Base-by-base conservation (phyloP, 2,888 invertebrate species). In the Acholoe squamosa region DNA sequence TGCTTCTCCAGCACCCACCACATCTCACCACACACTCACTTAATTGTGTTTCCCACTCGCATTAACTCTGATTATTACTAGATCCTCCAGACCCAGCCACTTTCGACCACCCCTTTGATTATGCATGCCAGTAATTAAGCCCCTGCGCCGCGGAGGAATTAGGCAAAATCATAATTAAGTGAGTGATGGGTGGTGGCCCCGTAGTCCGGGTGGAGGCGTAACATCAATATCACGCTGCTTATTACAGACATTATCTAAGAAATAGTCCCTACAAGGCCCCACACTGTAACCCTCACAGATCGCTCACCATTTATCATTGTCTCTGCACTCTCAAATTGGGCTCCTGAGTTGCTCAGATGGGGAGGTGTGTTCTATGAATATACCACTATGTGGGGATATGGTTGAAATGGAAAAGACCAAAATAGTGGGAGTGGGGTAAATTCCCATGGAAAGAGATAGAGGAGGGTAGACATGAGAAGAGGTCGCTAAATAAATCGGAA, bases 91-190 rank as follows among this genome's bases (percentile, higher is more conserved):
- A 22, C 54, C 19, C 54, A 16, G 31, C 28, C 86, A 86, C 86
- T 86, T 86, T 28, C 86, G 54, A 52, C 56, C 86, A 54, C 56
- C 86, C 86, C 54, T 86, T 86, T 86, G 86, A 86, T 86, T 86
- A 86, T 86, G 86, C 86, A 22, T n/a, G 54, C 86, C 54, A 25
- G 31, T 86, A 86, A 86, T 86, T 52, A 86, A 86, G 52, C 31
- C 12, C 31, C 22, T 25, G 16, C 54, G 10, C 54, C 31, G 54
- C 54, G 22, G 86, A 54, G 54, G 56, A 56, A 86, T 86, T 52
- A 86, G 28, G 28, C n/a, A 54, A 54, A 86, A 86, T 80, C 80
- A 80, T 80, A 80, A 80, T 80, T 80, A 80, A 80, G 80, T 80
- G 80, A 80, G 34, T 80, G 80, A 80, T 80, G 80, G 14, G 80